These are phyloP conservation scores for Enteromius thamalakanensis DNA, from an alignment of 2,797 vertebrate species.

Conservation along the genomic window DNA sequence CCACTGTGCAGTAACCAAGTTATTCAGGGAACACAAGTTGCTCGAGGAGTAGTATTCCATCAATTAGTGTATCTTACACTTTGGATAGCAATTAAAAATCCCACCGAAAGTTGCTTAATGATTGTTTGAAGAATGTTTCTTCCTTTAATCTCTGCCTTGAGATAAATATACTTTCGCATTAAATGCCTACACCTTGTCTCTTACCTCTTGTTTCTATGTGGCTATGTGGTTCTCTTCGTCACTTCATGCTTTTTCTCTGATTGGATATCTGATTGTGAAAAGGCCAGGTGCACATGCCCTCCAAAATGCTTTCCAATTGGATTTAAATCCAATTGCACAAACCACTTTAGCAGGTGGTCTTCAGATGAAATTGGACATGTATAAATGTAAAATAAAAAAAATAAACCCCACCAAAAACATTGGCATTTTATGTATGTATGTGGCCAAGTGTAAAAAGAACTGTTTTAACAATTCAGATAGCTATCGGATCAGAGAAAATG, in stretches of 20 bases:
- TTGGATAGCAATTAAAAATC: neutral
- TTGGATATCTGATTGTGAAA: too few species aligned
- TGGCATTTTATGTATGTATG: neutral
- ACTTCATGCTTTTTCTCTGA: too few species aligned
- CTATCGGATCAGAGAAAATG: neutral
- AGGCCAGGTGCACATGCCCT: too few species aligned
- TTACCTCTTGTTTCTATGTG: constrained; percentile 40
- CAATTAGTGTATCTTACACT: neutral
- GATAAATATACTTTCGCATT: constrained; percentile 14
- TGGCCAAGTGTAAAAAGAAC: neutral
- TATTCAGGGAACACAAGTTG: neutral
- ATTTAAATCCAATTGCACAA: too few species aligned
- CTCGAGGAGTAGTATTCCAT: neutral
- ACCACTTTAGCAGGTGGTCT: too few species aligned
- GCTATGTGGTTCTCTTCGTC: neutral
- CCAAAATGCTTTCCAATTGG: too few species aligned
- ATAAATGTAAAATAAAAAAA: too few species aligned
- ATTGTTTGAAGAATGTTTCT: constrained; percentile 41
- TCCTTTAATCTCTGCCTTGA: constrained; percentile 28
- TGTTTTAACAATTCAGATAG: neutral
- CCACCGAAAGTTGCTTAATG: neutral
- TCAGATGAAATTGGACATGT: too few species aligned
- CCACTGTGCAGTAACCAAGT: neutral
- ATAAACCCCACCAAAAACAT: too few species aligned
- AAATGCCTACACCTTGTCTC: constrained; percentile 1